Conservation (phyloP, 2,113 vertebrate species). For the Coptodon bakossiorum region DNA sequence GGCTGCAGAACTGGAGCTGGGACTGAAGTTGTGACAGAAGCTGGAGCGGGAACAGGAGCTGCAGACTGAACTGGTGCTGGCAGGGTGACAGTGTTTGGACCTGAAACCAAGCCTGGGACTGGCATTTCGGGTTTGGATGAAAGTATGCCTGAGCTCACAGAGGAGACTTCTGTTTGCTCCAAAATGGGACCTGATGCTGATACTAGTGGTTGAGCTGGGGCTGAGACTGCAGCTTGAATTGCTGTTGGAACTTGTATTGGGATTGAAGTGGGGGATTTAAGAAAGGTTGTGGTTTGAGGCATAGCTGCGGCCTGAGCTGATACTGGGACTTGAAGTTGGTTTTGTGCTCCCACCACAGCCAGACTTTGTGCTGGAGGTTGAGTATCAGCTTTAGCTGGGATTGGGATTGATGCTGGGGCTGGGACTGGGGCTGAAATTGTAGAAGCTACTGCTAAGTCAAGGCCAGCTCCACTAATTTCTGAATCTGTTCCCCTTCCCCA, state of each 20-base stretch:
- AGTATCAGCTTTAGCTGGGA: background rate
- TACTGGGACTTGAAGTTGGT: background rate
- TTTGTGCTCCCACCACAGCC: slow-evolving; percentile 7
- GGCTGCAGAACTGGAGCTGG: slow-evolving; percentile 66
- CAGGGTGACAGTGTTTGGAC: background rate
- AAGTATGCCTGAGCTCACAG: background rate
- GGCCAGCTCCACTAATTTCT: slow-evolving; percentile 6
- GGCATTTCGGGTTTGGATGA: background rate
- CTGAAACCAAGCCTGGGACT: background rate
- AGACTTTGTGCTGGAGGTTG: slow-evolving; percentile 4
- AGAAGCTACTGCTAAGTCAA: background rate
- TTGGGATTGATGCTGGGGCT: background rate
- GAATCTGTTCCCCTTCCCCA: slow-evolving; percentile 39
- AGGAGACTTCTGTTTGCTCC: slow-evolving; percentile 15
- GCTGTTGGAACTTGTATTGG: background rate
- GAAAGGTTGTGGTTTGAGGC: background rate
- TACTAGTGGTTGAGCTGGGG: background rate
- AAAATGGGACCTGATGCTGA: background rate
- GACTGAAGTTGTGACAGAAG: slow-evolving; percentile 13
- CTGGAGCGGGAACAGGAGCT: background rate
- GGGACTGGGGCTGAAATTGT: background rate
- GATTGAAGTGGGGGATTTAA: background rate
- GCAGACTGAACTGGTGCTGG: slow-evolving; percentile 5
- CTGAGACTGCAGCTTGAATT: background rate
- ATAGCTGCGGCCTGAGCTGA: background rate